Base-by-base conservation (phyloP, 2,113 vertebrate genomes). In the Carollia perspicillata region DNA sequence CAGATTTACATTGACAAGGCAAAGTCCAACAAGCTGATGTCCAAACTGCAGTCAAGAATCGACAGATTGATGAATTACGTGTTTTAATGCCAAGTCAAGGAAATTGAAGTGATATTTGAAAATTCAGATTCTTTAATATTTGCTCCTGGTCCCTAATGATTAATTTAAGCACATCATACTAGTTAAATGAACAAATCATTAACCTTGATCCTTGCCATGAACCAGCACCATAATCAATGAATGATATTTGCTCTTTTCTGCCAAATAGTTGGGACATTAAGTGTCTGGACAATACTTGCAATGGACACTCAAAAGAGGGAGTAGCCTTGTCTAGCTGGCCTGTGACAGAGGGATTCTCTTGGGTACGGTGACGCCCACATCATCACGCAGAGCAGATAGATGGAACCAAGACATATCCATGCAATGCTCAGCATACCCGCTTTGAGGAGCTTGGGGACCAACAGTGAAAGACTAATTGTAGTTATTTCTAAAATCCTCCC, bases 131-230 rank as follows among this genome's bases (percentile, higher is more conserved):
- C 17, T 14, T 91, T 94, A 85, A 53, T 92, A 88, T 90, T 75
- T 95, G 42, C 9, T 94, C 12, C 37, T 74, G 40, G 37, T 49
- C 37, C 20, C 26, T 83, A 97, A 75, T 53, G 87, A 92, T 90
- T 90, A 77, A 92, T 65, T 55, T 49, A 94, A 89, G 93, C n/a
- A 66, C 26, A 96, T 28, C 40, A 33, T 51, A 40, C 13, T 75
- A 55, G 55, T 83, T 90, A 78, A 95, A 85, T n/a, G 60, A 78
- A 92, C 6, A 85, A 92, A 86, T 96, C 47, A 84, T 95, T 96
- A 93, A 96, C 90, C 9, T 91, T 66, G 26, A 53, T 81, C 51
- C 37, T 53, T 72, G 37, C 40, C 86, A 22, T 58, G 72, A 92
- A 66, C 28, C 40, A 68, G 35, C 11, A 77, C 53, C 58, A n/a